These are phyloP conservation scores for Florisuga fusca DNA, from an alignment of 2,797 vertebrate species.

Conservation along the genomic window DNA sequence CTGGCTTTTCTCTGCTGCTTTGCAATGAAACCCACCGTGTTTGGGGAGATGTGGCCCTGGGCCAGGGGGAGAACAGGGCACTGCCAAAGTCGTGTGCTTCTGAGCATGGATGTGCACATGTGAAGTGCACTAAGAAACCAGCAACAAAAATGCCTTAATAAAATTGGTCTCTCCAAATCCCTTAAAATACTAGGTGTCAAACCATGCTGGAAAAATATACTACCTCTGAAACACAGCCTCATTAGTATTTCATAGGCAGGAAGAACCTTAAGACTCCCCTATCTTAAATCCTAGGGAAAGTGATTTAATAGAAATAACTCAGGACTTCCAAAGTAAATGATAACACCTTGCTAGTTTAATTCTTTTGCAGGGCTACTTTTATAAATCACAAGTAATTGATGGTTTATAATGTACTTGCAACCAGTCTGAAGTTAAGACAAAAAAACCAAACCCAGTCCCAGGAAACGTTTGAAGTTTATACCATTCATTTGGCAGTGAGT, in stretches of 20 bases:
- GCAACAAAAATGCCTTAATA: slow-evolving; percentile 18
- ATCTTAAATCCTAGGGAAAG: slow-evolving; percentile 68
- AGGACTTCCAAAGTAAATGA: slow-evolving; percentile 56
- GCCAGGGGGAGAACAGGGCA: rapidly evolving
- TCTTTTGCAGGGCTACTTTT: slow-evolving; percentile 44
- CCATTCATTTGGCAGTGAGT: background rate
- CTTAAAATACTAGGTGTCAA: slow-evolving; percentile 67
- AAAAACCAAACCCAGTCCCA: background rate
- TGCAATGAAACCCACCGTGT: background rate
- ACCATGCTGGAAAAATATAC: slow-evolving; percentile 65
- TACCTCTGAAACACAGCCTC: slow-evolving; percentile 39
- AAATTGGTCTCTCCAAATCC: slow-evolving; percentile 53
- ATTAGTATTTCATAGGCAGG: slow-evolving; percentile 61
- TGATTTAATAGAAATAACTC: slow-evolving; percentile 70
- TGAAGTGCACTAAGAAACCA: background rate
- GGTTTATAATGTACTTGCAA: slow-evolving; percentile 50
- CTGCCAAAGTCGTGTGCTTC: background rate
- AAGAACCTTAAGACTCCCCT: slow-evolving; percentile 58
- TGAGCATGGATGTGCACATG: background rate
- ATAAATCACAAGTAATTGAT: slow-evolving; percentile 57
- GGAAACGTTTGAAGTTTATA: slow-evolving; percentile 10
- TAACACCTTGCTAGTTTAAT: slow-evolving; percentile 69
- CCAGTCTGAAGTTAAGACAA: slow-evolving; percentile 51
- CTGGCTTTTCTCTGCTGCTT: background rate
- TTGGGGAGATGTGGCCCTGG: background rate